Evolutionary conservation across 2,888 invertebrate genomes (phyloP).

Genomic region (Harpagoxenus sublaevis): DNA sequence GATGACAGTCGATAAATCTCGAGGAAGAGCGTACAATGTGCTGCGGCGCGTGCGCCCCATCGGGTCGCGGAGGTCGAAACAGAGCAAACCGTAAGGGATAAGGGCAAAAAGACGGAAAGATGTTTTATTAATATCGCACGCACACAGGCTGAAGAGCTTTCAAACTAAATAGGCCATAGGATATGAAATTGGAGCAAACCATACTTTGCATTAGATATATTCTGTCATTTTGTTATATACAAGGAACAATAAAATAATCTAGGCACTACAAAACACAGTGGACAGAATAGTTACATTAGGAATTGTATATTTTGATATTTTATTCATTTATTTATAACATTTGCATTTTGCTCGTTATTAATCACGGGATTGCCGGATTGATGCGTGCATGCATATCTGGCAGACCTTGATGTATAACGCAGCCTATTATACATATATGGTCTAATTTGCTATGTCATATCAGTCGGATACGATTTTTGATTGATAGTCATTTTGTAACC

Average conservation of each 20-base stretch:
- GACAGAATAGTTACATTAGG: too few relatives aligned
- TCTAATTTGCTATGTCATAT: not conserved
- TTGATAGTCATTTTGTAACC: not conserved
- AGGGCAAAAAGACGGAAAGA: not conserved
- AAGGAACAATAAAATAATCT: not conserved
- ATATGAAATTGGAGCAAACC: not conserved
- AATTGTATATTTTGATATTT: constrained; percentile 1
- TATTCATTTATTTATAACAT: constrained; percentile 8
- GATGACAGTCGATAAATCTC: constrained; percentile 64
- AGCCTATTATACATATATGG: too few relatives aligned
- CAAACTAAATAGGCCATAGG: not conserved
- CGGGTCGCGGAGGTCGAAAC: constrained; percentile 43
- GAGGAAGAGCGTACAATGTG: constrained; percentile 64
- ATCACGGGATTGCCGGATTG: not conserved
- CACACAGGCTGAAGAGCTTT: not conserved
- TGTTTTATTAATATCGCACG: constrained; percentile 51
- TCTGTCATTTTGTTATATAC: not conserved
- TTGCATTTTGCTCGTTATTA: constrained; percentile 12
- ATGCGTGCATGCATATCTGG: not conserved
- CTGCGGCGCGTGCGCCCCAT: constrained; percentile 49
- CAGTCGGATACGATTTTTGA: not conserved
- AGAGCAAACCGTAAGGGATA: constrained; percentile 56
- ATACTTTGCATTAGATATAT: not conserved
- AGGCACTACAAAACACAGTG: not conserved
- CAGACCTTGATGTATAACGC: not conserved